Conservation (phyloP, 2,113 vertebrate genomes). For the Xenopus laevis region DNA sequence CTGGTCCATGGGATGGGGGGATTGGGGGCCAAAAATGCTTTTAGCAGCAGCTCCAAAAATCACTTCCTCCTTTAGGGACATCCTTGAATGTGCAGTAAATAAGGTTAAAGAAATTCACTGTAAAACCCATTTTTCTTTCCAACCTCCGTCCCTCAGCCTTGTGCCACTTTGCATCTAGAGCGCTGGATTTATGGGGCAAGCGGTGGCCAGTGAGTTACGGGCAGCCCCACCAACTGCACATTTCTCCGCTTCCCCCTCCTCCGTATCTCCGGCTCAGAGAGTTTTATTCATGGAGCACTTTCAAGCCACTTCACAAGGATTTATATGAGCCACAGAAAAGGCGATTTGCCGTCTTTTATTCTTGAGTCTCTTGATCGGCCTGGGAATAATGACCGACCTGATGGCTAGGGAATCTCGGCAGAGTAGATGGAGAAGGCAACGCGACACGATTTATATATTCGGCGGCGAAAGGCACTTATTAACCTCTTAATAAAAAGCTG, state of each 20-base stretch:
- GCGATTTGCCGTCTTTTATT: background rate
- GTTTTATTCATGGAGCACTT: background rate
- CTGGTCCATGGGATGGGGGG: no score
- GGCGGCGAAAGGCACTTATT: background rate
- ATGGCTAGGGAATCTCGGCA: background rate
- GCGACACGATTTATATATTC: background rate
- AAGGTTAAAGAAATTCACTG: no score
- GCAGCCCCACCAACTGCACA: background rate
- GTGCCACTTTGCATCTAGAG: background rate
- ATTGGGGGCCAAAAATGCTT: no score
- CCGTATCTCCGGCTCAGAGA: no score
- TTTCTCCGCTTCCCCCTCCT: background rate
- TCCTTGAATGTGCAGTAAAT: no score
- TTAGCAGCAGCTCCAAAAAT: no score
- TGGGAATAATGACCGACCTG: background rate
- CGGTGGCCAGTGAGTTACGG: conserved; percentile 1
- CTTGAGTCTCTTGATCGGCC: background rate
- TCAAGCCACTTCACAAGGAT: background rate
- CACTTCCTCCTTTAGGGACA: no score
- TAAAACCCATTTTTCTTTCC: no score
- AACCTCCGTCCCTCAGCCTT: no score
- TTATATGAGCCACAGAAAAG: background rate
- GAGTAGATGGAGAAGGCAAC: background rate
- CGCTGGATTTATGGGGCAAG: conserved; percentile 8
- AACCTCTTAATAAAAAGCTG: background rate